These are phyloP conservation scores for Drosophila prolongata DNA, from an alignment of 2,888 invertebrate genomes.

Conservation along the genomic window DNA sequence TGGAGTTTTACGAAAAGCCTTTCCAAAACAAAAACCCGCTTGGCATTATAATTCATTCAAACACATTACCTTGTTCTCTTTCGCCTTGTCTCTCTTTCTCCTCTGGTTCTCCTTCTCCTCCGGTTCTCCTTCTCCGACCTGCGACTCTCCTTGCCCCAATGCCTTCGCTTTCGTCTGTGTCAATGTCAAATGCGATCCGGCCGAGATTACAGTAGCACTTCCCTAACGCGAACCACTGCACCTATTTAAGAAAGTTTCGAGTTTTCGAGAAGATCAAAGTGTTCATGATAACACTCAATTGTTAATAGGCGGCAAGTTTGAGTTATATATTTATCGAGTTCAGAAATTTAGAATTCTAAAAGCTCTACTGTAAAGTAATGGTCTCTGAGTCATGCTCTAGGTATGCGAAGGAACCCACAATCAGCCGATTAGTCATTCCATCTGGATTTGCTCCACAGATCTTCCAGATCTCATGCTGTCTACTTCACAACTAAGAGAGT, in stretches of 20 bases:
- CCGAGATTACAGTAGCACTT: slow-evolving; percentile 21
- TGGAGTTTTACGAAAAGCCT: slow-evolving; percentile 17
- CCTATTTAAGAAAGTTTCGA: too few relatives aligned
- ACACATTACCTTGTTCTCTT: slow-evolving; percentile 19
- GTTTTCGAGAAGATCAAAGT: too few relatives aligned
- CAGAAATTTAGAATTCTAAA: not conserved
- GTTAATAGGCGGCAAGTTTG: too few relatives aligned
- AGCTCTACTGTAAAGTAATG: not conserved
- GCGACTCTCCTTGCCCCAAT: slow-evolving; percentile 35
- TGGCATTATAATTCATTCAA: slow-evolving; percentile 26
- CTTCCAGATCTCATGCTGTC: not conserved
- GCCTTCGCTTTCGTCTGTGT: slow-evolving; percentile 32
- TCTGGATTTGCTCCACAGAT: not conserved
- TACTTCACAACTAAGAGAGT: too few relatives aligned
- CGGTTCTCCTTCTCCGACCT: not conserved
- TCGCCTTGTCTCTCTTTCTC: not conserved
- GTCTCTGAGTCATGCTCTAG: slow-evolving; percentile 2
- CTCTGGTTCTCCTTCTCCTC: not conserved
- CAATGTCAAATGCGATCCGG: slow-evolving; percentile 44
- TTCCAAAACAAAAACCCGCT: slow-evolving; percentile 28
- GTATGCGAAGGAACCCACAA: not conserved
- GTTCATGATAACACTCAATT: too few relatives aligned
- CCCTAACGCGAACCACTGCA: not conserved
- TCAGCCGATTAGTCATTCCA: not conserved
- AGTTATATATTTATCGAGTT: too few relatives aligned